Evolutionary conservation across 2,888 invertebrate genomes (phyloP).

Genomic region (Branchellion lobata): DNA sequence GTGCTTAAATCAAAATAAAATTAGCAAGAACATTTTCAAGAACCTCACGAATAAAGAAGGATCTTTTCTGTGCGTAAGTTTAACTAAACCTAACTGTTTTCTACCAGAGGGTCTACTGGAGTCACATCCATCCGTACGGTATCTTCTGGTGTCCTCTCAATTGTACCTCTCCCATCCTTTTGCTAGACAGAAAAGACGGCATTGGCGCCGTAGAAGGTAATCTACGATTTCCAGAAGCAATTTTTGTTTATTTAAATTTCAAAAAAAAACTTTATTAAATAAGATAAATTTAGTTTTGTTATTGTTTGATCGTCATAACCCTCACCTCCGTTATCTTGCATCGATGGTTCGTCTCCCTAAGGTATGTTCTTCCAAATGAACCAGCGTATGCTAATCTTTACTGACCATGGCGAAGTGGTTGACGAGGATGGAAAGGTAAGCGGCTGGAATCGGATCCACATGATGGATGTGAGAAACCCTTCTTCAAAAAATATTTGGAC

Average conservation of each 20-base stretch:
- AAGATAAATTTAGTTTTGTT: too few relatives aligned
- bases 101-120: background rate
- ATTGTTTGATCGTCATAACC: too few relatives aligned
- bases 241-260: background rate
- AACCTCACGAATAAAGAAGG: too few relatives aligned
- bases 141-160: background rate
- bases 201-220: background rate
- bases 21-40: too few relatives aligned
- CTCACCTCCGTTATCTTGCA: too few relatives aligned
- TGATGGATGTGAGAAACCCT: background rate
- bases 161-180: background rate
- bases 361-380: background rate
- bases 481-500: background rate
- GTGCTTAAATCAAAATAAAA: too few relatives aligned
- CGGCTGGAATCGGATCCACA: background rate
- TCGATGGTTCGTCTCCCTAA: background rate
- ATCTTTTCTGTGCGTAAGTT: too few relatives aligned
- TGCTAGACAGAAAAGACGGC: background rate
- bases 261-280: background rate
- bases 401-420: background rate
- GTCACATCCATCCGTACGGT: background rate
- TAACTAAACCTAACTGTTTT: too few relatives aligned
- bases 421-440: background rate
- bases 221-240: background rate
- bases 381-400: background rate